Base-by-base conservation (phyloP, 1,140 invertebrate genomes). In the Euura lappo region DNA sequence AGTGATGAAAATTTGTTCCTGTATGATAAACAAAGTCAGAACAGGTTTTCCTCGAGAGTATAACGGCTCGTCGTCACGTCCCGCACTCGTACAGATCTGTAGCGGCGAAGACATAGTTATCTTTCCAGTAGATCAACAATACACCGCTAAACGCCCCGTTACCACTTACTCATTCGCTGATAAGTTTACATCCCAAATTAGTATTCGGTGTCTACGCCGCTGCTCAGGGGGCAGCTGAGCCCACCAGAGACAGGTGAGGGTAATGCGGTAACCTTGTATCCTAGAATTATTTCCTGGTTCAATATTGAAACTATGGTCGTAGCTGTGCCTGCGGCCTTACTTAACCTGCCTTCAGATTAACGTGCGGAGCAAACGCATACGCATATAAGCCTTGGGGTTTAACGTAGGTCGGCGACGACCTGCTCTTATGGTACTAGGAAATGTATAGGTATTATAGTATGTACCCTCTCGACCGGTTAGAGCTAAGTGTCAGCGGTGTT, bases 181-280 rank as follows among this genome's bases (percentile, higher is more conserved):
- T n/a, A 60, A 60, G 51, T 60, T 60, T 60, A 68, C 70, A 70
- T 80, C 77, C 79, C 75, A 76, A 81, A 83, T 83, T 82, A 81
- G 80, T 81, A 83, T 83, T 83, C 79, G 69, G 72, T 69, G 74
- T 74, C 72, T 68, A 70, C 45, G 43, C n/a, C 66, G n/a, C 60
- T 71, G 70, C 8, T 65, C 1, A 42, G 71, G 46, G 44, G 67
- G 51, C 28, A 71, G 71, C 71, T 7, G 11, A 46, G 68, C 64
- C 68, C 47, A 65, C 68, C 47, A 28, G 28, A 67, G 64, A 74
- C 66, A 68, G 28, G 28, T 28, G 28, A 28, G 74, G 71, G 74
- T 83, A 81, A 84, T 82, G 77, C 79, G 75, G 77, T 84, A 83
- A 81, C 77, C 80, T 81, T 76, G 75, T 80, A 79, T 70, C 76